Percentiles rank a stretch among this genome's conserved stretches.
Conservation (phyloP, 2,888 invertebrate genomes). For the Nasonovia ribisnigri region DNA sequence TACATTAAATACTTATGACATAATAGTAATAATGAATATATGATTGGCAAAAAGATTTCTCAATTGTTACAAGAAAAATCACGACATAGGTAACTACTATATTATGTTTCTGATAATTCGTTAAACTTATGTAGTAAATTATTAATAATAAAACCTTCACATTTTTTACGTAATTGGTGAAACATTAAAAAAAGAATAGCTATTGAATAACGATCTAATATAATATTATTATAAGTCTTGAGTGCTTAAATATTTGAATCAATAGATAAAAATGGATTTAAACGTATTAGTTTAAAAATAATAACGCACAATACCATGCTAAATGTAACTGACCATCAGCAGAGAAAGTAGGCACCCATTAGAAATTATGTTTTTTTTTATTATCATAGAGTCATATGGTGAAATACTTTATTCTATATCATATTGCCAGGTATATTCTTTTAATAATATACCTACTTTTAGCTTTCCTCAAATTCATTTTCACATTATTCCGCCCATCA, state of each 20-base stretch:
- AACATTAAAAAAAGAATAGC: neutral
- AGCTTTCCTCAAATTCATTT: constrained; percentile 3
- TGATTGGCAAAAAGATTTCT: neutral
- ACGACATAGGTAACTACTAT: neutral
- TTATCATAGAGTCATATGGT: constrained; percentile 16
- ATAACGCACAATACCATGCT: constrained; percentile 35
- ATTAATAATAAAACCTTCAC: constrained; percentile 3
- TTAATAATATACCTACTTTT: constrained; percentile 11
- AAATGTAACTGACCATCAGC: constrained; percentile 51
- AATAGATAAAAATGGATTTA: neutral
- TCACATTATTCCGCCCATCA: neutral
- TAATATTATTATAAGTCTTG: neutral
- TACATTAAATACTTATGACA: neutral
- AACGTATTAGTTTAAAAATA: constrained; percentile 30
- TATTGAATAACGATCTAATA: neutral
- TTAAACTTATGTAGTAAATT: neutral
- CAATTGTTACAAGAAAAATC: neutral
- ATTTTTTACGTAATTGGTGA: neutral
- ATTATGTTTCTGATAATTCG: neutral
- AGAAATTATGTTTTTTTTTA: constrained; percentile 53
- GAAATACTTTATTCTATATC: constrained; percentile 46
- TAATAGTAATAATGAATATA: neutral
- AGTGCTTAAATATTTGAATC: constrained; percentile 8
- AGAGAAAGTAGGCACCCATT: constrained; percentile 55
- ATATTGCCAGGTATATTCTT: neutral